Base-by-base conservation (phyloP, 1,140 invertebrate species). In the Habropoda laboriosa region DNA sequence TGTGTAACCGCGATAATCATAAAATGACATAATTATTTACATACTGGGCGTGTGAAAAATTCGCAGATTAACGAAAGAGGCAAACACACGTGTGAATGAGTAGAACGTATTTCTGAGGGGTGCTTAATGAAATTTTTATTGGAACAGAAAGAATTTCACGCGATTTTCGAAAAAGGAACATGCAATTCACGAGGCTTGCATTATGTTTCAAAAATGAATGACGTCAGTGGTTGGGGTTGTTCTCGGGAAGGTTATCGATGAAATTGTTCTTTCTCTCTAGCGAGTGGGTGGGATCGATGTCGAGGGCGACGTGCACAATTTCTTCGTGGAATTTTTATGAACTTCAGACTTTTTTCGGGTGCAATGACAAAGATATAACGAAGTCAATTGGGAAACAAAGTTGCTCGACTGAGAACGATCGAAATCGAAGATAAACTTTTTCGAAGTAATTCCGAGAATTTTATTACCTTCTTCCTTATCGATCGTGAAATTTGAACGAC, bases 271-370 rank as follows among this genome's bases (percentile, higher is more conserved):
- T 79, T 77, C 51, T 81, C 51, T 79, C 53, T 67, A 60, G 45
- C 60, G 67, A 66, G 68, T 66, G 64, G 79, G 55, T 57, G 66
- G 76, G 61, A 86, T 86, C 85, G 83, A 86, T 86, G 75, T 66
- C 53, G 61, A 71, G 45, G 47, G 42, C 75, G 74, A 79, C 67
- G 45, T 70, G 57, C 68, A 73, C 76, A 63, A 72, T 86, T 86
- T 60, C 80, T 76, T 86, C 83, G 60, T 86, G 27, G 76, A 86
- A 86, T 77, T 85, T 86, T 86, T 79, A 86, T 86, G 75, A 86
- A 82, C 66, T 27, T 35, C n/a, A n/a, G 49, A 32, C 79, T 81
- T 82, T 86, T 61, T 86, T 86, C 63, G 83, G 83, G 38, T 63
- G 27, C 45, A 40, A 13, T 24, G 63, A 21, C 27, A 24, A 47